Conservation (phyloP, 2,113 vertebrate genomes). For the Oophaga pumilio region DNA sequence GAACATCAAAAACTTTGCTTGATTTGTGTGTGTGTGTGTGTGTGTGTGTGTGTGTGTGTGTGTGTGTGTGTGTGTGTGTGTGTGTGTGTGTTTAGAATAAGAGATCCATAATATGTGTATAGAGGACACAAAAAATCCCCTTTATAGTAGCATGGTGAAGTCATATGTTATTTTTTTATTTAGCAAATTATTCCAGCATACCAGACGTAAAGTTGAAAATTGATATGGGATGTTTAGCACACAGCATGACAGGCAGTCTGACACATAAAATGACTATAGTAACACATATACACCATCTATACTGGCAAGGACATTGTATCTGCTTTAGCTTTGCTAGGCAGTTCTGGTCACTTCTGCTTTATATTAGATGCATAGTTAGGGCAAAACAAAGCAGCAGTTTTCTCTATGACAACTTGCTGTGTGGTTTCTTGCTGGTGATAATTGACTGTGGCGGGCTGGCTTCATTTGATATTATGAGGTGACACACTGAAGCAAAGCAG, state of each 20-base stretch:
- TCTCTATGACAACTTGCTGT: slow-evolving; percentile 12
- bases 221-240: neutral
- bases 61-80: too few relatives aligned
- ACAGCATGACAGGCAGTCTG: slow-evolving; percentile 1
- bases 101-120: neutral
- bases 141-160: neutral
- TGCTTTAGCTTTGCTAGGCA: neutral
- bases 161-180: neutral
- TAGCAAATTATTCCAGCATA: neutral
- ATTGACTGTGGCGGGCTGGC: slow-evolving; percentile 12
- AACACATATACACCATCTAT: neutral
- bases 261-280: slow-evolving; percentile 12
- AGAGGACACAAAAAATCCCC: neutral
- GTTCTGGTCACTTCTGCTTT: neutral
- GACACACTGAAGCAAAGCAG: slow-evolving; percentile 12
- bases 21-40: too few relatives aligned
- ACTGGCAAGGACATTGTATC: neutral
- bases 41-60: too few relatives aligned
- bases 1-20: neutral
- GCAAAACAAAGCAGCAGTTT: slow-evolving; percentile 6
- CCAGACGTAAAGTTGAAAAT: neutral
- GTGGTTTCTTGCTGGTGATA: slow-evolving; percentile 22
- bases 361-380: slow-evolving; percentile 6
- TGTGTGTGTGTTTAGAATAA: neutral
- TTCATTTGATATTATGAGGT: slow-evolving; percentile 30